Evolutionary conservation across 2,113 vertebrate species (phyloP).

Genomic region (Boleophthalmus pectinirostris): DNA sequence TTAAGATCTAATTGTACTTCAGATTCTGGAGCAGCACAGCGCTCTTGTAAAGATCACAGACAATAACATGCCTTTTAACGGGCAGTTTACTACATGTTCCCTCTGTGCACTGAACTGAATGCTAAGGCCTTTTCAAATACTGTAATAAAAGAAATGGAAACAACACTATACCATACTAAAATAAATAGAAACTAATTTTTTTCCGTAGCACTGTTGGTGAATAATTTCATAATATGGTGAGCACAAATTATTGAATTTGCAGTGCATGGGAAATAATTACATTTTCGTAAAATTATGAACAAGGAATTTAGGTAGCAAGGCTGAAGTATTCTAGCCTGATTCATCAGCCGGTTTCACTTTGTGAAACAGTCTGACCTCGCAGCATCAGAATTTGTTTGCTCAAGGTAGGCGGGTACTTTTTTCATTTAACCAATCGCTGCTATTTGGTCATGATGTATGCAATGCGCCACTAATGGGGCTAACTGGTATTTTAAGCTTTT

Average conservation of each 20-base stretch:
- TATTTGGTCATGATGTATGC: too few species aligned
- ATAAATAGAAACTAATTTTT: background rate
- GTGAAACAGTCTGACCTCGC: too few species aligned
- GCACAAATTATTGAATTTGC: background rate
- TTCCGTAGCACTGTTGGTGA: background rate
- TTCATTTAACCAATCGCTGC: too few species aligned
- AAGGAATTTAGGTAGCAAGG: background rate
- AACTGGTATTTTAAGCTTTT: too few species aligned
- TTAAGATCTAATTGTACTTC: conserved; percentile 73
- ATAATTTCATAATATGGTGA: background rate
- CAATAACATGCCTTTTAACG: conserved; percentile 31
- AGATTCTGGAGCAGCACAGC: conserved; percentile 55
- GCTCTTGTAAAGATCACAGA: conserved; percentile 24
- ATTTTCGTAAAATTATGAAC: background rate
- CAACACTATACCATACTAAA: background rate
- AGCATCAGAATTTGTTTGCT: too few species aligned
- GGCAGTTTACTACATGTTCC: background rate
- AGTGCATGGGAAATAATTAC: too few species aligned
- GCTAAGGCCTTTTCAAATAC: background rate
- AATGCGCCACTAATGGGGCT: too few species aligned
- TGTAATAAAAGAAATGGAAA: background rate
- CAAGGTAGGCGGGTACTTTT: too few species aligned
- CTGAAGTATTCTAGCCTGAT: background rate
- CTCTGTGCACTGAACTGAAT: background rate
- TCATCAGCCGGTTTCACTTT: too few species aligned